phyloP scores from a whole-genome alignment of 2,797 vertebrate genomes.

The Denticeps clupeoides region DNA sequence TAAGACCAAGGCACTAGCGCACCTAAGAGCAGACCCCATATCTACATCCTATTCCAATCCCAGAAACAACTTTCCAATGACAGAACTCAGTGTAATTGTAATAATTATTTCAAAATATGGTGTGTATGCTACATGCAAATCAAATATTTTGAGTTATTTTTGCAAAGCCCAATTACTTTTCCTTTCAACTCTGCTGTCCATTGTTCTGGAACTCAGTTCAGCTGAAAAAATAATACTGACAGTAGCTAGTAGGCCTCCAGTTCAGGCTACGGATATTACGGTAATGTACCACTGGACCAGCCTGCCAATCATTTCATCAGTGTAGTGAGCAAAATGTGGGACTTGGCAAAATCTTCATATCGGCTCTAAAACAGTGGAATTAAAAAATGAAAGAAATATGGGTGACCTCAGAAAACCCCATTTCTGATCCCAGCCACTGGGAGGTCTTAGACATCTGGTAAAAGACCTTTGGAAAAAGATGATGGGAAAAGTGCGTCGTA shows the following conservation, averaged over 20 bases:
- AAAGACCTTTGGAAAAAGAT: slow-evolving; percentile 1
- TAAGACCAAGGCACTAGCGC: background rate
- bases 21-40: background rate
- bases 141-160: background rate
- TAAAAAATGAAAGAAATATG: slow-evolving; percentile 8
- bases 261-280: too few species aligned
- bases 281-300: slow-evolving; percentile 27
- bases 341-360: background rate
- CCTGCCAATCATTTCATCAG: slow-evolving; percentile 16
- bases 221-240: slow-evolving; percentile 13
- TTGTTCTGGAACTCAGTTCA: slow-evolving; percentile 1
- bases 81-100: background rate
- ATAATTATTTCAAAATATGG: background rate
- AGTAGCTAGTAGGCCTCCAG: slow-evolving; percentile 47
- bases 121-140: background rate
- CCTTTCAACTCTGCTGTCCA: background rate
- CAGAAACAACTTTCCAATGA: too few species aligned
- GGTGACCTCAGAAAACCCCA: slow-evolving; percentile 23
- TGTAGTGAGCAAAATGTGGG: background rate
- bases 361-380: background rate
- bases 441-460: slow-evolving; percentile 19
- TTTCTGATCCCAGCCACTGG: slow-evolving; percentile 13
- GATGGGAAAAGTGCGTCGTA: slow-evolving; percentile 9
- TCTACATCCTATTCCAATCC: too few species aligned
- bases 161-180: background rate